Conservation (phyloP, 2,797 vertebrate genomes). For the Anguilla obscura region DNA sequence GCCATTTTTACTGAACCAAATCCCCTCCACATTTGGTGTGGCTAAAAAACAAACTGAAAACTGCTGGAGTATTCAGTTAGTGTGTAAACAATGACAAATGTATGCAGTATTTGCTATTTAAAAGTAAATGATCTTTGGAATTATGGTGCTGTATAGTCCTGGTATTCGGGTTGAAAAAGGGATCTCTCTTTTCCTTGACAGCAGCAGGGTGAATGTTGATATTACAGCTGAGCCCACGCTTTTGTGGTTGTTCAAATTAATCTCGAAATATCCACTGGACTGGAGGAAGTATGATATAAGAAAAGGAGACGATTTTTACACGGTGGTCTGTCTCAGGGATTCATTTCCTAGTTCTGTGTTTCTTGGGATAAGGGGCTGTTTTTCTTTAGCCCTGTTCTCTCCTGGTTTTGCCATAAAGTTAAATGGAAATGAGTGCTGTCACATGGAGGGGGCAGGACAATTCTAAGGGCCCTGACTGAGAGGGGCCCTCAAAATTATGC, state of each 20-base stretch:
- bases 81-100: not conserved
- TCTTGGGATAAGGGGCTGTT: constrained; percentile 36
- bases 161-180: not conserved
- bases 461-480: too few relatives aligned
- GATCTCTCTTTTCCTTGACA: not conserved
- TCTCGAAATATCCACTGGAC: constrained; percentile 17
- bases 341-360: constrained; percentile 32
- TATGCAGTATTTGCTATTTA: not conserved
- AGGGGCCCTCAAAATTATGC: too few relatives aligned
- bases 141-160: not conserved
- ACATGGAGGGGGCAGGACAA: too few relatives aligned
- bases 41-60: not conserved
- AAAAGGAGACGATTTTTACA: constrained; percentile 33
- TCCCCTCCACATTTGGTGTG: not conserved
- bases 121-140: not conserved
- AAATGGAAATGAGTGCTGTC: constrained; percentile 30
- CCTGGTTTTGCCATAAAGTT: constrained; percentile 41
- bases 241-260: constrained; percentile 5
- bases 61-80: too few relatives aligned
- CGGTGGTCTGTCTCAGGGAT: constrained; percentile 37
- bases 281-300: constrained; percentile 33
- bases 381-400: constrained; percentile 25
- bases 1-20: not conserved
- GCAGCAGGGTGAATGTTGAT: constrained; percentile 1
- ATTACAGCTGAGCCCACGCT: not conserved